Conservation (phyloP, 2,113 vertebrate species). For the Solenodon paradoxus region DNA sequence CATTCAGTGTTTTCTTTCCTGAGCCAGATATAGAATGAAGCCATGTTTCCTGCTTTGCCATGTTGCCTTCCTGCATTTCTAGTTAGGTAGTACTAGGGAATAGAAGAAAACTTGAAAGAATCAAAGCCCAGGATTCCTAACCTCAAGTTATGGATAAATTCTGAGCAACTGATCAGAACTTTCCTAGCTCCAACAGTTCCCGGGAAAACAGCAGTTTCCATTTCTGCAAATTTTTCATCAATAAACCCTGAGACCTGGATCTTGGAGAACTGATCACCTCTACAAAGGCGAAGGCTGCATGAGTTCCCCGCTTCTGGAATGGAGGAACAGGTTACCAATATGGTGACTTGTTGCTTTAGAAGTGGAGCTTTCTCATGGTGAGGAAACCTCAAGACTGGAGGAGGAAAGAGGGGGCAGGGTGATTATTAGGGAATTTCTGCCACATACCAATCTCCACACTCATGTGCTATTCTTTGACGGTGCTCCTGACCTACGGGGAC, state of each 20-base stretch:
- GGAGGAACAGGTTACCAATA: slow-evolving; percentile 47
- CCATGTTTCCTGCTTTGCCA: background rate
- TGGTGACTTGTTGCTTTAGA: slow-evolving; percentile 46
- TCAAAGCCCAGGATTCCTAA: background rate
- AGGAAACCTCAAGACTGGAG: slow-evolving; percentile 60
- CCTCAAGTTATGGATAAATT: background rate
- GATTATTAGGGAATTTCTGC: background rate
- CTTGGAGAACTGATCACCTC: background rate
- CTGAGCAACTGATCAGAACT: background rate
- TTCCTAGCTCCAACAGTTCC: background rate
- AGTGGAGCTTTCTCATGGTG: slow-evolving; percentile 76
- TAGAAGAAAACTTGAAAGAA: background rate
- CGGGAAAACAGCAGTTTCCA: background rate
- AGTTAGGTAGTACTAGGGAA: background rate
- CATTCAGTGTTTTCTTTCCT: background rate
- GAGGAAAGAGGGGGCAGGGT: slow-evolving; percentile 52
- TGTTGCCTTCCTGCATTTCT: background rate
- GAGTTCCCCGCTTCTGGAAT: background rate
- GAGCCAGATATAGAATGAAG: background rate
- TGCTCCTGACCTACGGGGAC: accelerated
- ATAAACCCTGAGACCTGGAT: background rate
- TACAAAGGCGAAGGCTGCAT: background rate
- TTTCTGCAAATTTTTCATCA: background rate
- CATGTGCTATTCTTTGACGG: too few relatives aligned
- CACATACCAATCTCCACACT: background rate